phyloP scores from a whole-genome alignment of 2,888 invertebrate species.

The Tetramorium bicarinatum region DNA sequence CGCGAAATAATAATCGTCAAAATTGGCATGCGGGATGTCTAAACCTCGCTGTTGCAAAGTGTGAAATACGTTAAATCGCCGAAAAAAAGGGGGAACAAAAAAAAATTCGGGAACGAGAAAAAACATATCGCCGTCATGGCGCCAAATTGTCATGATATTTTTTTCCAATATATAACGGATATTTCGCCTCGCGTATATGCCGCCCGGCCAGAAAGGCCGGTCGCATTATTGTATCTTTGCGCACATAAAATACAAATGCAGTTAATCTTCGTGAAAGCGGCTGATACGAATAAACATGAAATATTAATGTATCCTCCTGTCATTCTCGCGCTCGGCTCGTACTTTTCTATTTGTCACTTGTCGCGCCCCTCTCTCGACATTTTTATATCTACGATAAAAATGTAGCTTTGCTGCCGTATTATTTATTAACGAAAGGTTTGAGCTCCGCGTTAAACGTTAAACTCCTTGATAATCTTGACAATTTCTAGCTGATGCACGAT shows the following conservation, averaged over 20 bases:
- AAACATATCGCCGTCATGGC: slow-evolving; percentile 50
- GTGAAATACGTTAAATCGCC: slow-evolving; percentile 50
- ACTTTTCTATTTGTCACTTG: slow-evolving; percentile 38
- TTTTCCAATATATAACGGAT: slow-evolving; percentile 51
- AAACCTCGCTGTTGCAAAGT: slow-evolving; percentile 47
- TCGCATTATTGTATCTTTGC: slow-evolving; percentile 53
- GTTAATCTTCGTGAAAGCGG: slow-evolving; percentile 53
- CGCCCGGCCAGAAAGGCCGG: slow-evolving; percentile 17
- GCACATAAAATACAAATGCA: slow-evolving; percentile 52
- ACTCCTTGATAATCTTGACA: neutral
- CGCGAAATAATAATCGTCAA: slow-evolving; percentile 45
- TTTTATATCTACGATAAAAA: slow-evolving; percentile 12
- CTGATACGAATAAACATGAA: slow-evolving; percentile 54
- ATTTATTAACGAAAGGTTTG: slow-evolving; percentile 12
- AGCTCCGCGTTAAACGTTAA: neutral
- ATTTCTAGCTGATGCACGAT: neutral
- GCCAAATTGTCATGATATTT: slow-evolving; percentile 57
- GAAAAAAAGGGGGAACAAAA: slow-evolving; percentile 28
- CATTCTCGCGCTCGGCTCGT: neutral
- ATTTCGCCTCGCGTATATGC: slow-evolving; percentile 17
- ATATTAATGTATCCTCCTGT: slow-evolving; percentile 43
- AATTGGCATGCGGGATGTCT: slow-evolving; percentile 43
- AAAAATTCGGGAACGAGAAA: slow-evolving; percentile 33
- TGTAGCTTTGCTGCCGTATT: neutral
- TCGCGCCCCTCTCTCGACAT: slow-evolving; percentile 25